Percentiles rank a stretch among this genome's conserved stretches.
phyloP scores from a whole-genome alignment of 2,113 vertebrate genomes.

The Aspidoscelis tigris region DNA sequence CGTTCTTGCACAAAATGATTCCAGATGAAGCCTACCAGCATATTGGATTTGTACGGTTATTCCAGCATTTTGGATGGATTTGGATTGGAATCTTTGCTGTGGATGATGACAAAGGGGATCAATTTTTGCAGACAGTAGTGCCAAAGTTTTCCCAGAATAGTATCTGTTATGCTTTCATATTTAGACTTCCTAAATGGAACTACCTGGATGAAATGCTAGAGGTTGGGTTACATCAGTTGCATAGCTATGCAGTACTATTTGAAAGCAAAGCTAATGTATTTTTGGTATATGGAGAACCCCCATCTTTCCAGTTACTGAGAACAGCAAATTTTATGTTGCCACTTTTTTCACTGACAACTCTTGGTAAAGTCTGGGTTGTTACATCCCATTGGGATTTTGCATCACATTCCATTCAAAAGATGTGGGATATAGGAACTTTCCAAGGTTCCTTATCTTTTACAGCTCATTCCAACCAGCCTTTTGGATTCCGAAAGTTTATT shows the following conservation, averaged over 20 bases:
- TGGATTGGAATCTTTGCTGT: background rate
- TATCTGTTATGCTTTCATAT: background rate
- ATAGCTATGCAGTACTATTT: background rate
- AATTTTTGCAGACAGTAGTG: background rate
- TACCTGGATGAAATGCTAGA: background rate
- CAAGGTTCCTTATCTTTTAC: conserved; percentile 17
- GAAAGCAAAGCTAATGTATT: background rate
- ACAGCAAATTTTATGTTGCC: background rate
- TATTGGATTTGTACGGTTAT: background rate
- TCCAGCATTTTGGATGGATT: background rate
- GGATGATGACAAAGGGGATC: background rate
- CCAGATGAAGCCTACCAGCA: background rate
- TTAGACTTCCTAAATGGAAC: background rate
- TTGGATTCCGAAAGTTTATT: background rate
- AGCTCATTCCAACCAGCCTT: background rate
- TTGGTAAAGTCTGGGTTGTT: conserved; percentile 3
- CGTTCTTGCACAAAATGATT: background rate
- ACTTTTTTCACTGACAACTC: background rate
- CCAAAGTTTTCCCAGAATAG: background rate
- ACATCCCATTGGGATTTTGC: background rate
- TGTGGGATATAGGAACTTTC: background rate
- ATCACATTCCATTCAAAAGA: rapidly evolving
- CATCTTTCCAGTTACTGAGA: background rate
- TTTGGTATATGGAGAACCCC: background rate
- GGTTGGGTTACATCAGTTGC: background rate